These are phyloP conservation scores for Thymelicus sylvestris DNA, from an alignment of 2,888 invertebrate genomes.

Conservation along the genomic window DNA sequence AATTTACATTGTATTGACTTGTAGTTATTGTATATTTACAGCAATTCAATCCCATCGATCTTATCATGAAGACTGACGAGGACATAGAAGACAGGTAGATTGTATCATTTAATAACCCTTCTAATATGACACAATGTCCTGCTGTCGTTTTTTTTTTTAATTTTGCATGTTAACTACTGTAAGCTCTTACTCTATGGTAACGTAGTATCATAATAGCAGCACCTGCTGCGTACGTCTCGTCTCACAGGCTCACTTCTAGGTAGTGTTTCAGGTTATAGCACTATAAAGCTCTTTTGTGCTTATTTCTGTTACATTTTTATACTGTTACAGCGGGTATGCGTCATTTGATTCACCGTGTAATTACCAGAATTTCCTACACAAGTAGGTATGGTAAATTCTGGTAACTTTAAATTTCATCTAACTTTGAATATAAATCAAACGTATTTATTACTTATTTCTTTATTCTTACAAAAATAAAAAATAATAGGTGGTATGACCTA, in stretches of 20 bases:
- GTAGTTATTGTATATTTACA: neutral
- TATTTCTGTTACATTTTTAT: no score
- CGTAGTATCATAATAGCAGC: neutral
- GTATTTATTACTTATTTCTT: no score
- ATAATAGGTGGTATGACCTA: no score
- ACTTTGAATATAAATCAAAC: no score
- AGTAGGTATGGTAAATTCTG: no score
- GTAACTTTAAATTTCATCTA: no score
- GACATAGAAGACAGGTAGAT: conserved; percentile 6
- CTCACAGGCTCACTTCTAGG: neutral
- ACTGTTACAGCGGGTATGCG: no score
- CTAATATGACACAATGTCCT: conserved; percentile 1
- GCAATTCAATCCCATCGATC: neutral
- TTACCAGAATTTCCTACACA: no score
- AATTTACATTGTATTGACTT: neutral
- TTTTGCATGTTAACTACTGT: neutral
- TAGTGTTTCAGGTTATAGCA: no score
- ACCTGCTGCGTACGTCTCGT: neutral
- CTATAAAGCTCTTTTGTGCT: no score
- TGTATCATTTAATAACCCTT: conserved; percentile 1
- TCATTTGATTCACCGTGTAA: no score
- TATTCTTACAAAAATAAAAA: no score
- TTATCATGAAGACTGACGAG: neutral
- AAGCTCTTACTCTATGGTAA: neutral
- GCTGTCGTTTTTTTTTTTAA: neutral